Base-by-base conservation (phyloP, 2,797 vertebrate genomes). In the Pachyuromys duprasi region DNA sequence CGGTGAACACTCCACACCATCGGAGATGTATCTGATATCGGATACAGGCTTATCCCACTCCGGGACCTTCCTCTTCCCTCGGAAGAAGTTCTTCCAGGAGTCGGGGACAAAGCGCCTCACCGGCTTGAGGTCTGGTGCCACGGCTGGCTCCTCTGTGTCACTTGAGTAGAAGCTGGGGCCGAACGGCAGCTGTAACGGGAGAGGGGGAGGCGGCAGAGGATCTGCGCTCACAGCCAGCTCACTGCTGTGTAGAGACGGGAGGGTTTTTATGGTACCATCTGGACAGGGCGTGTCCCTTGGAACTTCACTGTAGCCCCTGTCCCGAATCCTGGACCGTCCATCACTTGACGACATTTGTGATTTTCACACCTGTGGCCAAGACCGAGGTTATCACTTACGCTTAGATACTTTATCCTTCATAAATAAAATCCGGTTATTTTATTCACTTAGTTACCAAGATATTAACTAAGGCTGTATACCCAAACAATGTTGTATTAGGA, bases 1-100 rank as follows among this genome's bases (percentile, higher is more conserved):
- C 0, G 99, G 99, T 0, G 99, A 99, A 92, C 99, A 99, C 80
- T 98, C 98, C 1, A 99, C 98, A 5, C 99, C 99, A 8, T 98
- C 97, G 4, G 98, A 98, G 79, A 98, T 95, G 92, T 97, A 98
- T 33, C 97, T 97, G 95, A 98, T 94, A 31, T 98, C 98, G 3
- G 98, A 98, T 60, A 97, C 98, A 0, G 98, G 97, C 75, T 96
- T 96, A 3, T 97, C 97, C 97, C 98, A 95, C 36, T 81, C 86
- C 4, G 97, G 94, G 39, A 97, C 97, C 26, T 97, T 96, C 62
- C 96, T 98, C 93, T 98, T 99, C 31, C 98, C 98, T 53, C 96
- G 98, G 97, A 99, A 99, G 88, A 99, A 99, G 96, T 99, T 99
- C 97, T 99, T 99, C 98, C 99, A 98, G 1, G 99, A 99, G 98